These are phyloP conservation scores for Gordius sp. DNA, from an alignment of 2,888 invertebrate species.

Conservation along the genomic window DNA sequence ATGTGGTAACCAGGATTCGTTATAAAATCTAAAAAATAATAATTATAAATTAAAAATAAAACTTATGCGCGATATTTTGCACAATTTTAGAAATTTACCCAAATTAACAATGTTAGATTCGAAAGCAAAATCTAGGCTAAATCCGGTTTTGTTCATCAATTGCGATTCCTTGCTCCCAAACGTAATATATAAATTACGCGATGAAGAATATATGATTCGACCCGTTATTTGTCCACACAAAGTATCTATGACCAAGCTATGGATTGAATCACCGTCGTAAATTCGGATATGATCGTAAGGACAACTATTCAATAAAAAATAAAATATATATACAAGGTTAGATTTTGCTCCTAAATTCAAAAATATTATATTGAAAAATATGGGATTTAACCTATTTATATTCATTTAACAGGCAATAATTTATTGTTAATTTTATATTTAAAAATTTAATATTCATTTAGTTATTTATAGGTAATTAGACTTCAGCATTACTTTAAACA, in stretches of 20 bases:
- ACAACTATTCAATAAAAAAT: no score
- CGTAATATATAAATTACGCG: not conserved
- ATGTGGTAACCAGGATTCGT: constrained; percentile 8
- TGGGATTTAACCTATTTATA: no score
- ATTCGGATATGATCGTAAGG: not conserved
- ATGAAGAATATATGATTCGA: not conserved
- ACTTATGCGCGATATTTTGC: not conserved
- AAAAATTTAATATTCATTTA: no score
- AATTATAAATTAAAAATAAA: not conserved
- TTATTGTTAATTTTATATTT: no score
- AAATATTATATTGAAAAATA: no score
- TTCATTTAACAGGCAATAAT: no score
- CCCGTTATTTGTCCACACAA: constrained; percentile 7
- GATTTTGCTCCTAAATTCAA: no score
- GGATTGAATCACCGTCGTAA: not conserved
- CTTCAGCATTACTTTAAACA: no score
- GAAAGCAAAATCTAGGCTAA: not conserved
- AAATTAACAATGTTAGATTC: not conserved
- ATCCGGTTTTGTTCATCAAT: constrained; percentile 2
- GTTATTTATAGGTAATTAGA: no score
- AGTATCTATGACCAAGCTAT: not conserved
- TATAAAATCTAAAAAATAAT: constrained; percentile 12
- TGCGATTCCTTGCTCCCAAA: not conserved
- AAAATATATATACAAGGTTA: no score
- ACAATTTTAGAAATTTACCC: not conserved